phyloP scores from a whole-genome alignment of 2,113 vertebrate genomes.

The Clarias macrocephalus region DNA sequence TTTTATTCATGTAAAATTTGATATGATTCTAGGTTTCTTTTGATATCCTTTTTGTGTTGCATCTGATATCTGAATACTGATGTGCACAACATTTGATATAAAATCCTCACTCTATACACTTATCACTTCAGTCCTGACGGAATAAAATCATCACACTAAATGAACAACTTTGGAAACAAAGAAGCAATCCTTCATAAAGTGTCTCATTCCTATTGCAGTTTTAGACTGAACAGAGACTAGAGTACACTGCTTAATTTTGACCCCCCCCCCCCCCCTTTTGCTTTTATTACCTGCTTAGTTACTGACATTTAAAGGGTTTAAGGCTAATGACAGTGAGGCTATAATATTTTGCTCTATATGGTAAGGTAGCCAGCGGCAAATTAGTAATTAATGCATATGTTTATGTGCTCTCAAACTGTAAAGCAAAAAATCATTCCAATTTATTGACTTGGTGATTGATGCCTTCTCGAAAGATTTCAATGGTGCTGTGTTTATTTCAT shows the following conservation, averaged over 20 bases:
- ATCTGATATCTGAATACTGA: not conserved
- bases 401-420: slow-evolving; percentile 65
- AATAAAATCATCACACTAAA: slow-evolving; percentile 2
- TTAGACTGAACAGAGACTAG: not conserved
- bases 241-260: not conserved
- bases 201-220: not conserved
- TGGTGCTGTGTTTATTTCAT: slow-evolving; percentile 65
- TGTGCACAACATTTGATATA: not conserved
- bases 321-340: slow-evolving; percentile 16
- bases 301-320: not conserved
- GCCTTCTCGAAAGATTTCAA: slow-evolving; percentile 48
- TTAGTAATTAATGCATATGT: slow-evolving; percentile 72
- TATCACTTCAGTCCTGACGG: slow-evolving; percentile 20
- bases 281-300: slow-evolving; percentile 13
- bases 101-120: not conserved
- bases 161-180: slow-evolving; percentile 8
- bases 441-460: slow-evolving; percentile 59
- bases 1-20: not conserved
- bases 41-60: not conserved
- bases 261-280: not conserved
- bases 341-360: slow-evolving; percentile 29
- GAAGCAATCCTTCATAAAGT: not conserved
- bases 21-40: not conserved
- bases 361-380: slow-evolving; percentile 48
- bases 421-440: slow-evolving; percentile 49